Conservation (phyloP, 2,797 vertebrate genomes). For the Aldrovandia affinis region DNA sequence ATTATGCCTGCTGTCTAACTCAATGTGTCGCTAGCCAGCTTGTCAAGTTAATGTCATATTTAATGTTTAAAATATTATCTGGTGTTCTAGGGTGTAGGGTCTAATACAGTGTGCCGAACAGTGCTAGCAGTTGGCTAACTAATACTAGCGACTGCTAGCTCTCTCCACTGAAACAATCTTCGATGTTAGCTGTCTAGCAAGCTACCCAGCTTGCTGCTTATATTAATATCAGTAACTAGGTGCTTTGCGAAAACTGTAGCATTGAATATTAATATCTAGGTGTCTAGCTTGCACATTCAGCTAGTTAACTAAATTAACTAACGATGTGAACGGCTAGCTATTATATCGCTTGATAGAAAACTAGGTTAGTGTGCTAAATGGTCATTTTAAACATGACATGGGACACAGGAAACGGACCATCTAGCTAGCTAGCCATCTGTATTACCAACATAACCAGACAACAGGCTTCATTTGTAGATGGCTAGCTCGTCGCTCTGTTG, state of each 20-base stretch:
- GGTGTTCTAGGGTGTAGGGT: constrained; percentile 38
- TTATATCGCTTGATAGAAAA: neutral
- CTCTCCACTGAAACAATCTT: constrained; percentile 1
- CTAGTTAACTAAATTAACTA: too few species aligned
- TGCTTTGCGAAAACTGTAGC: too few species aligned
- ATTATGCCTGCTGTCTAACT: neutral
- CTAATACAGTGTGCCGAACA: constrained; percentile 15
- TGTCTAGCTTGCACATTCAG: too few species aligned
- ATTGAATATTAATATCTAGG: too few species aligned
- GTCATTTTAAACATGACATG: neutral
- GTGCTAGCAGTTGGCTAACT: neutral
- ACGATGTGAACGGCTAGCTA: neutral
- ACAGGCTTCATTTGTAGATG: neutral
- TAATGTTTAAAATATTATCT: constrained; percentile 22
- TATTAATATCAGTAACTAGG: too few species aligned
- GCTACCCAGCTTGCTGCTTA: neutral
- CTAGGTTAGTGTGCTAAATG: neutral
- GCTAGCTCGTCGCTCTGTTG: neutral
- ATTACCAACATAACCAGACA: neutral
- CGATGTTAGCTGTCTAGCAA: constrained; percentile 14
- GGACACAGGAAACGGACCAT: neutral
- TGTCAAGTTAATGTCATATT: neutral
- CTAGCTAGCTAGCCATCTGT: neutral
- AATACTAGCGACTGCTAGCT: neutral
- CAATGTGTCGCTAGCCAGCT: neutral